Base-by-base conservation (phyloP, 2,113 vertebrate species). In the Silurus asotus region DNA sequence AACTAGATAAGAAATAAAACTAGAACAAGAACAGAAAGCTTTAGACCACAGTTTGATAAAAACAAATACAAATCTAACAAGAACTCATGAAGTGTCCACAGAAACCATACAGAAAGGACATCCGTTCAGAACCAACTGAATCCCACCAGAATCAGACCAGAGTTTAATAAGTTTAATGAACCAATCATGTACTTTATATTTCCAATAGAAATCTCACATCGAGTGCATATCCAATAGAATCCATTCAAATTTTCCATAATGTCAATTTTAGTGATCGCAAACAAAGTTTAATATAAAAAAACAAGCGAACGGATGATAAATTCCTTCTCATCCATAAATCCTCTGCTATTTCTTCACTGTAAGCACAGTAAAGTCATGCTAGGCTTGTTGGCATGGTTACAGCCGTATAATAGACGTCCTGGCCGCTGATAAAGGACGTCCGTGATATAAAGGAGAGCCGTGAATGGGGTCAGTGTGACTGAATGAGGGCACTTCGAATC, bases 301-400 rank as follows among this genome's bases (percentile, higher is more conserved):
- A 2, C 19, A 49, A 49, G 5, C 1, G 1, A 5, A 11, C 23
- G 10, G 1, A 20, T 23, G 19, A 11, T 25, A 19, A 53, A n/a
- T 25, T 25, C 28, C 15, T 7, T 61, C 86, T 81, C 37, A 14
- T 28, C 20, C 90, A 90, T 93, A 81, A 91, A 92, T 92, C 92
- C 89, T 79, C 78, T 87, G 83, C 86, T 90, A 85, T 84, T 89
- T 51, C 76, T 86, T 82, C 75, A 88, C 89, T 92, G 90, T 92
- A 91, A 91, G 67, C 2, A 0, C 84, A 77, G 67, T 6, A 59
- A 87, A 90, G 77, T 81, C 83, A 86, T 55, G 84, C 69, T 74
- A 82, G 84, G 49, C 65, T 83, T 67, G 81, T 80, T 81, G 88
- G 80, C 80, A 88, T 67, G 67, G 75, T 65, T 84, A 86, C 81